phyloP scores from a whole-genome alignment of 2,113 vertebrate species.

The Amblyopsis rosae region DNA sequence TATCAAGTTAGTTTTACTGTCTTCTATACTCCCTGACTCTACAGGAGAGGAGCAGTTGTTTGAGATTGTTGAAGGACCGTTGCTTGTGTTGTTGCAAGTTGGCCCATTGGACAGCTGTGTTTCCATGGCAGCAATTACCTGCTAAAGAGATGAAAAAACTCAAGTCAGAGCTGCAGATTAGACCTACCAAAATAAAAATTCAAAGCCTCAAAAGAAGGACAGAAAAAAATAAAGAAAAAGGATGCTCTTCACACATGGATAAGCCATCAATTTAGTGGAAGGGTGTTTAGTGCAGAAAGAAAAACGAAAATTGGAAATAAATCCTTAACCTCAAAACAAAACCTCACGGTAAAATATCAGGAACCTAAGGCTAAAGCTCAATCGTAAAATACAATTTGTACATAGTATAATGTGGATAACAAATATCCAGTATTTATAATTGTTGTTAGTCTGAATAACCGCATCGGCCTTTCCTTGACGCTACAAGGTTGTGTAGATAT shows the following conservation, averaged over 20 bases:
- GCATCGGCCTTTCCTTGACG: no score
- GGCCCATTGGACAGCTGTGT: constrained; percentile 98
- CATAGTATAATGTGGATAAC: no score
- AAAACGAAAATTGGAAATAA: not conserved
- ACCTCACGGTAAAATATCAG: no score
- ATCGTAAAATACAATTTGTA: no score
- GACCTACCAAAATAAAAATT: not conserved
- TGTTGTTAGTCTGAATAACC: no score
- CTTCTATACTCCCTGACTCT: constrained; percentile 91
- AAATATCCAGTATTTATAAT: no score
- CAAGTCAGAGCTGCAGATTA: constrained; percentile 42
- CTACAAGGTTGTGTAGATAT: no score
- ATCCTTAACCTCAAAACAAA: not conserved
- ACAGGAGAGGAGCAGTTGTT: constrained; percentile 94
- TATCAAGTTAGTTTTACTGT: constrained; percentile 99
- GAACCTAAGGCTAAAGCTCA: not conserved
- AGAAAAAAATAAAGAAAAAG: constrained; percentile 29
- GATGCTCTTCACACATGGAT: constrained; percentile 48
- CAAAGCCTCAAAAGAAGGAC: not conserved
- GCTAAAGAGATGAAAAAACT: constrained; percentile 79
- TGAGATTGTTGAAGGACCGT: constrained; percentile 87
- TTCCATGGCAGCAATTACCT: constrained; percentile 99
- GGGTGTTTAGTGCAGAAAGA: not conserved
- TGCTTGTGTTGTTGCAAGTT: constrained; percentile 94
- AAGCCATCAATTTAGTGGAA: not conserved